Percentiles rank a stretch among this genome's conserved stretches.
phyloP scores from a whole-genome alignment of 2,113 vertebrate species.

The Cavia porcellus region DNA sequence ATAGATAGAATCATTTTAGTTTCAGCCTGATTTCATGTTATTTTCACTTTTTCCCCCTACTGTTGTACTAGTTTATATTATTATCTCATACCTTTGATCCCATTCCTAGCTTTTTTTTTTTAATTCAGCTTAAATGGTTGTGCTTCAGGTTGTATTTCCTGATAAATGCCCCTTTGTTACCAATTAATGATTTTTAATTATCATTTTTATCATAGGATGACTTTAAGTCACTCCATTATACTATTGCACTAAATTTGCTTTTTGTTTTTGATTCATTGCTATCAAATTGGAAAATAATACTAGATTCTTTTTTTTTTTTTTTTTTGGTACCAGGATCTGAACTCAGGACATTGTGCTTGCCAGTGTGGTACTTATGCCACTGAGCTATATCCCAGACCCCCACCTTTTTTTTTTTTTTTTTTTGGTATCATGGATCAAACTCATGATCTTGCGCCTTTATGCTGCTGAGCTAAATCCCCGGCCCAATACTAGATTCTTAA shows the following conservation, averaged over 20 bases:
- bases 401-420: too few species aligned
- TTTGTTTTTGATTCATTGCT: slow-evolving; percentile 49
- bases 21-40: not conserved
- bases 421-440: too few species aligned
- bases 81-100: not conserved
- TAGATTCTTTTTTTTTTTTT: not conserved
- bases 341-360: too few species aligned
- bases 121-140: not conserved
- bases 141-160: slow-evolving; percentile 59
- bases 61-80: not conserved
- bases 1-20: not conserved
- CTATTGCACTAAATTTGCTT: slow-evolving; percentile 40
- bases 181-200: not conserved
- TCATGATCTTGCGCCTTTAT: too few species aligned
- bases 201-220: not conserved
- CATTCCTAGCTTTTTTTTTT: not conserved
- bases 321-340: too few species aligned
- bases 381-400: too few species aligned
- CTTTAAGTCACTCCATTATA: slow-evolving; percentile 30
- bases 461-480: too few species aligned
- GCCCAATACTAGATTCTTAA: not conserved
- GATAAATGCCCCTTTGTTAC: not conserved
- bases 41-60: not conserved
- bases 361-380: too few species aligned
- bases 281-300: not conserved